Evolutionary conservation across 2,888 invertebrate species (phyloP).

Genomic region (Muscina levida): DNA sequence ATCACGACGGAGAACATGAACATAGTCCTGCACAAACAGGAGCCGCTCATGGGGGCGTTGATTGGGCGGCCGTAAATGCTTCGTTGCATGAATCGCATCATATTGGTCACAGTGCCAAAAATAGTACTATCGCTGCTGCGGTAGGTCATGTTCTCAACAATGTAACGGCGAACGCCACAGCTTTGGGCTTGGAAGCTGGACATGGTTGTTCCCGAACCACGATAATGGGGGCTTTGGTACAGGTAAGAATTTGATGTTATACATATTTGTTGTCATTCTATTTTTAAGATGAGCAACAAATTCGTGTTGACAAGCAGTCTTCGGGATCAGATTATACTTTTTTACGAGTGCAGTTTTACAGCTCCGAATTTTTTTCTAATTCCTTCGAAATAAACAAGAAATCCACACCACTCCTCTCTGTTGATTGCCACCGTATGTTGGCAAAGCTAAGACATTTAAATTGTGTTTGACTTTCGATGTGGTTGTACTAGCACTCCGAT

Average conservation of each 20-base stretch:
- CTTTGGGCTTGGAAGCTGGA: constrained; percentile 30
- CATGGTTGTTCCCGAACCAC: constrained; percentile 83
- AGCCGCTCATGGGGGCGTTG: constrained; percentile 65
- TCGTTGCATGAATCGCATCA: constrained; percentile 66
- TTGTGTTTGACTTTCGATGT: too few species aligned
- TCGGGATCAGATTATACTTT: too few species aligned
- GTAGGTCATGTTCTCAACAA: constrained; percentile 63
- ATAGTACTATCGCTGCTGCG: constrained; percentile 51
- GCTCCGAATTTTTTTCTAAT: too few species aligned
- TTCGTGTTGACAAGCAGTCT: too few species aligned
- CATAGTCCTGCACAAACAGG: constrained; percentile 65
- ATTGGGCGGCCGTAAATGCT: constrained; percentile 72
- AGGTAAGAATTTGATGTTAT: constrained; percentile 75
- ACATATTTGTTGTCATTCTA: not conserved
- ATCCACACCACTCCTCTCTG: too few species aligned
- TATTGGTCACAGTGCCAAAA: constrained; percentile 55
- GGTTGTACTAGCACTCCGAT: too few species aligned
- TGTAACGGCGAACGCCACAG: constrained; percentile 54
- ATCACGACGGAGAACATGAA: constrained; percentile 71
- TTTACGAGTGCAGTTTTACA: too few species aligned
- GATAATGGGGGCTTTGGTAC: constrained; percentile 86
- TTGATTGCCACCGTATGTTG: too few species aligned
- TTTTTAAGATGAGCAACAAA: too few species aligned
- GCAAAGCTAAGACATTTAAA: too few species aligned
- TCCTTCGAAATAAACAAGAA: too few species aligned